Base-by-base conservation (phyloP, 1,140 invertebrate species). In the Camponotus vicinus region DNA sequence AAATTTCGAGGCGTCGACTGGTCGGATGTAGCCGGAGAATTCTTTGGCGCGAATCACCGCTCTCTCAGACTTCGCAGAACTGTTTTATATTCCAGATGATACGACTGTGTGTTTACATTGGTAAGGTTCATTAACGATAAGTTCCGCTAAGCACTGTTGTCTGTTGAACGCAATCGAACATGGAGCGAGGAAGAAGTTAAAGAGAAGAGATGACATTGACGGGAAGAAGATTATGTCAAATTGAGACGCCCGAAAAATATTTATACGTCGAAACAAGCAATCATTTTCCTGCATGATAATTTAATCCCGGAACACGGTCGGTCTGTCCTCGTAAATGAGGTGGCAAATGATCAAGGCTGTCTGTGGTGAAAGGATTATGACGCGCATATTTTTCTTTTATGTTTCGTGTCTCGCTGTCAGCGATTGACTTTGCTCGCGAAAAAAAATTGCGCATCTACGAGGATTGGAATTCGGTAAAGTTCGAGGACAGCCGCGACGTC, bases 111-210 rank as follows among this genome's bases (percentile, higher is more conserved):
- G 77, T 89, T 89, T 89, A 89, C 85, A 71, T 86, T 88, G 73
- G 84, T 86, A 89, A 79, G 84, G 79, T 89, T 89, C 88, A 89
- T 89, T 89, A 89, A 89, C 87, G 88, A 89, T 89, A 89, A 89
- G 84, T 85, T 75, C 40, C 71, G 66, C 84, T 89, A 86, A 89
- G 88, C 87, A 85, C 59, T 73, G 79, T 83, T 85, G 88, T 77
- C 77, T 86, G 82, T 82, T 82, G 34, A 71, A 70, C 63, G 59
- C 76, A 59, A 34, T 73, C 87, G 70, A 13, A 77, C 63, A 55
- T 85, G 37, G 18, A 82, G 15, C 9, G 8, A 32, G 3, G 27
- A 66, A 37, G 8, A 66, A 34, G n/a, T 42, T 45, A 15, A 45
- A 69, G 15, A 27, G 11, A 71, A 34, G 0, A 32, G 0, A 32